These are phyloP conservation scores for Drosophila pullipes DNA, from an alignment of 2,888 invertebrate genomes.

Conservation along the genomic window DNA sequence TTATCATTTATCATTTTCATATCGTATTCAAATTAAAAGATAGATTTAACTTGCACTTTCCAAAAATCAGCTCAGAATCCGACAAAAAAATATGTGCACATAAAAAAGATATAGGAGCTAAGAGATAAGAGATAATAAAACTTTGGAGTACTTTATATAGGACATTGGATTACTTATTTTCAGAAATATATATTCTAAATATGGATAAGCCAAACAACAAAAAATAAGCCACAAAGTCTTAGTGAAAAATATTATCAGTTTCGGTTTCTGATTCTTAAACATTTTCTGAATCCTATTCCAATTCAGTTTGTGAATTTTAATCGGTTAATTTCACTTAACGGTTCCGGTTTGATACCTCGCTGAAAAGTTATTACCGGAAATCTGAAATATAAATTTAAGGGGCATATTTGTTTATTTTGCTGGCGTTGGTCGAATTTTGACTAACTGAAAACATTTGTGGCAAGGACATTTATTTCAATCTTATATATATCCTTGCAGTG, in stretches of 20 bases:
- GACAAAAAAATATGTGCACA: background rate
- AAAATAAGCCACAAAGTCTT: background rate
- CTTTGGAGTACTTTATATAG: background rate
- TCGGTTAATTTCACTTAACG: no score
- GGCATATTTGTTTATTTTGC: background rate
- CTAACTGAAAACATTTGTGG: background rate
- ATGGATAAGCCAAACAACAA: no score
- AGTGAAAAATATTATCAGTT: background rate
- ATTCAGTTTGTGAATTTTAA: background rate
- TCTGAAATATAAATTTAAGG: background rate
- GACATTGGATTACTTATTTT: background rate
- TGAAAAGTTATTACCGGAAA: background rate
- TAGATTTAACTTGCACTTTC: background rate
- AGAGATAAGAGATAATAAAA: no score
- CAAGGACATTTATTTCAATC: background rate
- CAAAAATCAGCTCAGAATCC: background rate
- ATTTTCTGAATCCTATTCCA: accelerated
- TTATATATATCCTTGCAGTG: background rate
- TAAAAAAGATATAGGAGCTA: accelerated
- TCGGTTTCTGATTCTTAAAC: no score
- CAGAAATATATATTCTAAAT: background rate
- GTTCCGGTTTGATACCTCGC: no score
- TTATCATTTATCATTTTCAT: background rate
- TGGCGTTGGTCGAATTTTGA: background rate
- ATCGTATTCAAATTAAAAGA: background rate